Evolutionary conservation across 1,140 invertebrate species (phyloP).

Genomic region (Amyelois transitella): DNA sequence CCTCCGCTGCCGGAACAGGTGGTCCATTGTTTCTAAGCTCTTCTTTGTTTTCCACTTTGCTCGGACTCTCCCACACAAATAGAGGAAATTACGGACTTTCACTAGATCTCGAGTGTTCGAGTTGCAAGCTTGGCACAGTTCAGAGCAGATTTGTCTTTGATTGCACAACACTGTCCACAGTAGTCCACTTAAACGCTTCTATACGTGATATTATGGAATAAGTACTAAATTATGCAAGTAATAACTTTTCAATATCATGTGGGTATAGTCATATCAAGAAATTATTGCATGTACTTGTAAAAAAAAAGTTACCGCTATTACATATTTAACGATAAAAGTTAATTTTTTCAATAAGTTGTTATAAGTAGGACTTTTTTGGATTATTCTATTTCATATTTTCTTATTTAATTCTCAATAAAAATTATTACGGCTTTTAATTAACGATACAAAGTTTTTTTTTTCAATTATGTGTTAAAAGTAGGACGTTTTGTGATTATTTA

Average conservation of each 20-base stretch:
- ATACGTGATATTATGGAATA: not conserved
- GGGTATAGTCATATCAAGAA: not conserved
- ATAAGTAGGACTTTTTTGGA: no score
- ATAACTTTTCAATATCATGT: not conserved
- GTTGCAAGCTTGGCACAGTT: slow-evolving; percentile 20
- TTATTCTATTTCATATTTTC: no score
- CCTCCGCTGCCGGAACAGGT: slow-evolving; percentile 63
- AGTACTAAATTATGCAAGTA: not conserved
- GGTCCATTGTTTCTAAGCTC: slow-evolving; percentile 55
- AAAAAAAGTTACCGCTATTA: not conserved
- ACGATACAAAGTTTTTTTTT: no score
- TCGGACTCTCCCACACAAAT: slow-evolving; percentile 40
- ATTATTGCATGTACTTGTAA: not conserved
- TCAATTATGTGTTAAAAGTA: no score
- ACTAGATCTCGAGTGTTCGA: slow-evolving; percentile 42
- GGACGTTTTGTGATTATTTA: no score
- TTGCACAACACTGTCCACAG: slow-evolving; percentile 17
- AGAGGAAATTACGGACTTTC: slow-evolving; percentile 58
- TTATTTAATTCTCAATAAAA: no score
- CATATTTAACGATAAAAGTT: not conserved
- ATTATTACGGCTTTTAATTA: no score
- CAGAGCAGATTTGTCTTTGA: slow-evolving; percentile 7
- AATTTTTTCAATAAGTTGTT: not conserved
- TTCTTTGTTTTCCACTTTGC: slow-evolving; percentile 36
- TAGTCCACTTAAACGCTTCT: not conserved